Conservation (phyloP, 30 jellyfish, hydroid and myxozoan species). For the Hydractinia symbiolongicarpus region DNA sequence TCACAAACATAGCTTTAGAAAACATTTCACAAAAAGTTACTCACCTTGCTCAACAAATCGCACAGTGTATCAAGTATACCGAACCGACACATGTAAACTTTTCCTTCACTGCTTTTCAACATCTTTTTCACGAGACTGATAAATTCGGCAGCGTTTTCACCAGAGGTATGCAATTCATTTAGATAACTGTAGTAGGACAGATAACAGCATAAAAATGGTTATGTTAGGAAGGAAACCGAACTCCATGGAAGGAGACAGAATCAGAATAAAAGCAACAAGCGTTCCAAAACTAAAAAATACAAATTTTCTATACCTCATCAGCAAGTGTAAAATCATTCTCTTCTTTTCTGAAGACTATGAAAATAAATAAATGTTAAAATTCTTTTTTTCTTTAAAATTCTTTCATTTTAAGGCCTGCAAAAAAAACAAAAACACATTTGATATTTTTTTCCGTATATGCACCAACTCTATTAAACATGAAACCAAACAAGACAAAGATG, state of each 20-base stretch:
- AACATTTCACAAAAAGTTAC: not conserved
- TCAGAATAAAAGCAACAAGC: not conserved
- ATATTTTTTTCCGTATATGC: too few relatives aligned
- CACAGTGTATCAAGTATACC: slow-evolving; percentile 62
- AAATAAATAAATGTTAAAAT: not conserved
- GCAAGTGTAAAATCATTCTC: slow-evolving; percentile 47
- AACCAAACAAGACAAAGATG: too few relatives aligned
- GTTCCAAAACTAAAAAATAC: not conserved
- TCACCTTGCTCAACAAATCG: slow-evolving; percentile 52
- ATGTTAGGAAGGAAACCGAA: not conserved
- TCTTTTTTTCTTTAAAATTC: not conserved
- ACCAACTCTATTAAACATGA: too few relatives aligned
- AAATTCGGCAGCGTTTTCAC: slow-evolving; percentile 78
- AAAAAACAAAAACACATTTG: too few relatives aligned
- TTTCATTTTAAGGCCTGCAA: too few relatives aligned
- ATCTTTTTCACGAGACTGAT: slow-evolving; percentile 46
- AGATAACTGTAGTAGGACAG: slow-evolving; percentile 31
- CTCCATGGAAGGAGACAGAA: not conserved
- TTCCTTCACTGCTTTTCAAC: slow-evolving; percentile 53
- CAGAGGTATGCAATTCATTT: slow-evolving; percentile 58
- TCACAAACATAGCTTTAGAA: too few relatives aligned
- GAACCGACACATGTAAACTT: slow-evolving; percentile 48
- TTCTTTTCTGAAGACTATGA: slow-evolving; percentile 51
- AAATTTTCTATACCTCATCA: slow-evolving; percentile 46
- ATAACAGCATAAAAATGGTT: not conserved